phyloP scores from a whole-genome alignment of 2,797 vertebrate species.

The Hipposideros larvatus region DNA sequence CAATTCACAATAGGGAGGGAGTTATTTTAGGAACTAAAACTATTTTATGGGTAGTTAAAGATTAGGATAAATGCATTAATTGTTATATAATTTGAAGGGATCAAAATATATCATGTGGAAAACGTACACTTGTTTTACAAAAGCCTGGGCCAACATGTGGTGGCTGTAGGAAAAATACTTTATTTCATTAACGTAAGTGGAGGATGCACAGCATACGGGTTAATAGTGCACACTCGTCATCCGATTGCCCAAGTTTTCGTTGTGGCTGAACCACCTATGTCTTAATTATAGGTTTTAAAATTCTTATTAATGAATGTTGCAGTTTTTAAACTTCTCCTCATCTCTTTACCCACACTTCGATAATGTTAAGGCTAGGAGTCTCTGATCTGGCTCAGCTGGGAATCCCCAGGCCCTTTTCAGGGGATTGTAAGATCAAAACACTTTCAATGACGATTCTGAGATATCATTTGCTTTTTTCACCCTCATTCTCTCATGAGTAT shows the following conservation, averaged over 20 bases:
- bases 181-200: neutral
- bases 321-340: neutral
- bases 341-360: neutral
- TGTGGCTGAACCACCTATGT: neutral
- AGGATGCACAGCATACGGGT: neutral
- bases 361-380: fast-evolving
- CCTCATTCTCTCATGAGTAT: neutral
- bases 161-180: neutral
- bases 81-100: neutral
- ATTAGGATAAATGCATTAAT: neutral
- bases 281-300: neutral
- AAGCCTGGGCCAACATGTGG: neutral
- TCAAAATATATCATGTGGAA: neutral
- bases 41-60: neutral
- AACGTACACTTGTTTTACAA: neutral
- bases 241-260: neutral
- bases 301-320: neutral
- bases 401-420: neutral
- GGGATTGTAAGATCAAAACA: neutral
- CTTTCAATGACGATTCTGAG: neutral
- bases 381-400: neutral
- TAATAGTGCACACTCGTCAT: fast-evolving
- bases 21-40: slow-evolving; percentile 1
- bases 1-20: neutral
- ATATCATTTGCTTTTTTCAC: neutral